phyloP scores from a whole-genome alignment of 2,888 invertebrate genomes.

The Conchocele bisecta region DNA sequence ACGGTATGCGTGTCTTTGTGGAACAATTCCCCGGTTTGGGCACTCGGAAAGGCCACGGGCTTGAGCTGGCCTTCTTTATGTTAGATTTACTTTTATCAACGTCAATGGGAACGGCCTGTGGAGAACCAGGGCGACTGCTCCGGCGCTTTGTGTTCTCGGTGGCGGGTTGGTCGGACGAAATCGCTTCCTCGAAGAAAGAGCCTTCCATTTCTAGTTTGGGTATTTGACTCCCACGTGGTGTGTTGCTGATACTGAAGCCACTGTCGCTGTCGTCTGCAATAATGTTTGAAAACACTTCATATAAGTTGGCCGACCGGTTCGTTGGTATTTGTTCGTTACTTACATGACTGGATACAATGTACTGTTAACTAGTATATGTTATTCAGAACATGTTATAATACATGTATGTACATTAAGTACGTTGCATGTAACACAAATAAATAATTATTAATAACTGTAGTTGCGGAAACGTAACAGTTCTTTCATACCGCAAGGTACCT shows the following conservation, averaged over 20 bases:
- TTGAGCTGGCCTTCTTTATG: slow-evolving; percentile 41
- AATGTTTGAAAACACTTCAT: no score
- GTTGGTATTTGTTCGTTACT: no score
- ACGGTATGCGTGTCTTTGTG: not conserved
- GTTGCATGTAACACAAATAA: no score
- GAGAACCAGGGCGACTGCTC: not conserved
- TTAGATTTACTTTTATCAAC: slow-evolving; percentile 41
- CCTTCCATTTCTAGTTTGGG: slow-evolving; percentile 54
- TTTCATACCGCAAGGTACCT: no score
- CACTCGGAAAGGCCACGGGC: slow-evolving; percentile 49
- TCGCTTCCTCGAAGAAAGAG: slow-evolving; percentile 26
- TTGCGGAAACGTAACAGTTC: no score
- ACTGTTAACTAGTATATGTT: no score
- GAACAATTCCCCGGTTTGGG: slow-evolving; percentile 49
- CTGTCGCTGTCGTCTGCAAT: slow-evolving; percentile 73
- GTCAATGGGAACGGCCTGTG: not conserved
- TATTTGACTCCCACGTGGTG: slow-evolving; percentile 58
- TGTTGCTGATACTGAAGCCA: slow-evolving; percentile 70
- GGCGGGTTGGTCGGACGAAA: not conserved
- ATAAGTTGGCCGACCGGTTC: no score
- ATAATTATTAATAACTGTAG: no score
- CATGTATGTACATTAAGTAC: no score
- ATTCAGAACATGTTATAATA: no score
- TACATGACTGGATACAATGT: no score
- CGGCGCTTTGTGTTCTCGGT: not conserved